Base-by-base conservation (phyloP, 2,113 vertebrate genomes). In the Pristiophorus japonicus region DNA sequence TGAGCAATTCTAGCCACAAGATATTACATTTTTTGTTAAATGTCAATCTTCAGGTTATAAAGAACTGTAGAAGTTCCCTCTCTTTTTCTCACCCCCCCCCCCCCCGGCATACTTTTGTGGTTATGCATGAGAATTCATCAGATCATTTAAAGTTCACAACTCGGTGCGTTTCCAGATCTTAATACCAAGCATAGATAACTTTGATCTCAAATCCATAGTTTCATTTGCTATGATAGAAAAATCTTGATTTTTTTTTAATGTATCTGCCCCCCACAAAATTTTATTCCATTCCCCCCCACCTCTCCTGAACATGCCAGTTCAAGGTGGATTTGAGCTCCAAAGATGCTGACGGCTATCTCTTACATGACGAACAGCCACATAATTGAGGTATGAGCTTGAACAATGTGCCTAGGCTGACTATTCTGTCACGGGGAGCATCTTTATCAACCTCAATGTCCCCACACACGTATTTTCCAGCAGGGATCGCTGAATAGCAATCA, bases 381-480 rank as follows among this genome's bases (percentile, higher is more conserved):
- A n/a, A n/a, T n/a, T n/a, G n/a, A n/a, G n/a, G n/a, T n/a, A 87
- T 96, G 42, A 34, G 95, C 63, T 51, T 45, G 18, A 22, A n/a
- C 2, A 38, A 27, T 34, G 51, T 47, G 20, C 8, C 11, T n/a
- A n/a, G 11, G 10, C 34, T 38, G n/a, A 84, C 55, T 63, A 12
- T 95, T 51, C n/a, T 95, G 42, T 63, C 38, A 85, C 4, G 75
- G 70, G 14, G 16, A 34, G 0, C 38, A 81, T 20, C 30, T 3
- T 81, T 18, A 42, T 11, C 84, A 51, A 30, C 12, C 84, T 87
- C 45, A 5, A 87, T 87, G 20, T 87, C 22, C 3, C 11, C 42
- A 12, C 24, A 38, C 16, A 2, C 42, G 18, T 5, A 12, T 51
- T 34, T 55, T 27, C 45, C 47, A 51, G 47, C 8, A 24, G 24